A percentile compares a stretch with the other conserved stretches of the same genome.
These are phyloP conservation scores for Ctenochaetus hawaiiensis DNA, from an alignment of 2,797 vertebrate species.

Conservation along the genomic window DNA sequence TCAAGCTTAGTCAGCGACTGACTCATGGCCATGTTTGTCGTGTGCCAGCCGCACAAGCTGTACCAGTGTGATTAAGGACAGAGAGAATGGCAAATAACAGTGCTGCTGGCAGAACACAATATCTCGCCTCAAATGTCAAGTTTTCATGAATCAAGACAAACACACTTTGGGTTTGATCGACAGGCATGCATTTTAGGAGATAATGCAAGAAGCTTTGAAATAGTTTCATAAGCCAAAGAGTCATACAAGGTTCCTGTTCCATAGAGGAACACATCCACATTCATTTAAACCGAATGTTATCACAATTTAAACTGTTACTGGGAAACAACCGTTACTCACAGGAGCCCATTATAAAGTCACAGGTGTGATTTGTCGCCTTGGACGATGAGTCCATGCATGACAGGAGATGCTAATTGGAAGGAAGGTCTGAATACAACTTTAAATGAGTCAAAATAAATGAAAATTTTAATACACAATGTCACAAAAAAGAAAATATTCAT, in stretches of 20 bases:
- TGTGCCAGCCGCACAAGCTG: conserved; percentile 60
- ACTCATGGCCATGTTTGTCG: conserved; percentile 56
- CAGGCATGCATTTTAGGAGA: conserved; percentile 40
- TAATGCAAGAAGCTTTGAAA: conserved; percentile 41
- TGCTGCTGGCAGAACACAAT: conserved; percentile 49
- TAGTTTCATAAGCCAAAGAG: conserved; percentile 43
- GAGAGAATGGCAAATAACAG: conserved; percentile 38
- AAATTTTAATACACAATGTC: background rate
- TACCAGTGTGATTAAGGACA: conserved; percentile 66
- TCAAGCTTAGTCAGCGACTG: conserved; percentile 58
- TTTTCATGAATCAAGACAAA: conserved; percentile 48
- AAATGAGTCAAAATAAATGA: background rate
- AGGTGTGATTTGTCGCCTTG: background rate
- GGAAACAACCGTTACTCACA: background rate
- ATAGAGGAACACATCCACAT: background rate
- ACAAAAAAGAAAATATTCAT: background rate
- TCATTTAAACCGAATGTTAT: background rate
- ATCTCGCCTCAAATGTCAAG: conserved; percentile 53
- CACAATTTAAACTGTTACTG: background rate
- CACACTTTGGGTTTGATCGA: conserved; percentile 24
- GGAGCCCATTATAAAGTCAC: conserved; percentile 5
- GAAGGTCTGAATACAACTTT: background rate
- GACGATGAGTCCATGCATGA: background rate
- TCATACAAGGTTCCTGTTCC: background rate
- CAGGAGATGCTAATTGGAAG: background rate